Percentiles rank a stretch among this genome's conserved stretches.
phyloP scores from a whole-genome alignment of 1,140 invertebrate species.

The Lasioglossum albipes region DNA sequence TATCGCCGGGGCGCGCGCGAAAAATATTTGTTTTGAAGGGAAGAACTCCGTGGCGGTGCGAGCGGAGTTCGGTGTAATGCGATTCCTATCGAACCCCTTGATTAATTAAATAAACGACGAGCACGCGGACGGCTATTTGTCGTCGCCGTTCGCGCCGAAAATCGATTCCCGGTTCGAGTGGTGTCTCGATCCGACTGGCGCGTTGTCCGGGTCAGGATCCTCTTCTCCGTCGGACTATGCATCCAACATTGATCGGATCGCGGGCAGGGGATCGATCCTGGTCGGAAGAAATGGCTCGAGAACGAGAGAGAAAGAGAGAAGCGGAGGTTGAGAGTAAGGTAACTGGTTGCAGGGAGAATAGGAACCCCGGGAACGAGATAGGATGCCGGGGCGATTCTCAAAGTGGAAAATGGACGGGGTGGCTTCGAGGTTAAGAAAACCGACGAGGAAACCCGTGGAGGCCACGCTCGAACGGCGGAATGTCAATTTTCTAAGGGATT shows the following conservation, averaged over 20 bases:
- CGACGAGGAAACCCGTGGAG: background rate
- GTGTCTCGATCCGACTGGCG: background rate
- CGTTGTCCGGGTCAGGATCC: slow-evolving; percentile 1
- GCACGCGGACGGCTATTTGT: background rate
- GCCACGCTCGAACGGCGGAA: background rate
- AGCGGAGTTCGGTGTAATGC: background rate
- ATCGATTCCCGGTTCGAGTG: slow-evolving; percentile 6
- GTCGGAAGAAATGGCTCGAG: background rate
- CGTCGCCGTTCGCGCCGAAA: background rate
- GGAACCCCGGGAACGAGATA: background rate
- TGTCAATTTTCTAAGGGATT: slow-evolving; percentile 9
- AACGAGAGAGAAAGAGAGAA: background rate
- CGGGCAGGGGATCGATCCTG: background rate
- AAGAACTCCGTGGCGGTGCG: background rate
- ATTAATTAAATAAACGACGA: slow-evolving; percentile 16
- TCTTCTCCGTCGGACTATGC: background rate
- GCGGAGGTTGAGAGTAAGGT: too few species aligned
- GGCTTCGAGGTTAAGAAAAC: slow-evolving; percentile 17
- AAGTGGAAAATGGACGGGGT: slow-evolving; percentile 22
- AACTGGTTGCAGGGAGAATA: background rate
- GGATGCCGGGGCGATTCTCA: slow-evolving; percentile 20
- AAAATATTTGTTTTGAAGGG: slow-evolving; percentile 27
- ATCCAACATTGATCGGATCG: slow-evolving; percentile 19
- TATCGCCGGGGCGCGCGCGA: background rate
- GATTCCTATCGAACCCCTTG: background rate